Evolutionary conservation across 1,140 invertebrate genomes (phyloP), one percentile per base, ranked within the genome.

Genomic region (Drosophila arawakana): DNA sequence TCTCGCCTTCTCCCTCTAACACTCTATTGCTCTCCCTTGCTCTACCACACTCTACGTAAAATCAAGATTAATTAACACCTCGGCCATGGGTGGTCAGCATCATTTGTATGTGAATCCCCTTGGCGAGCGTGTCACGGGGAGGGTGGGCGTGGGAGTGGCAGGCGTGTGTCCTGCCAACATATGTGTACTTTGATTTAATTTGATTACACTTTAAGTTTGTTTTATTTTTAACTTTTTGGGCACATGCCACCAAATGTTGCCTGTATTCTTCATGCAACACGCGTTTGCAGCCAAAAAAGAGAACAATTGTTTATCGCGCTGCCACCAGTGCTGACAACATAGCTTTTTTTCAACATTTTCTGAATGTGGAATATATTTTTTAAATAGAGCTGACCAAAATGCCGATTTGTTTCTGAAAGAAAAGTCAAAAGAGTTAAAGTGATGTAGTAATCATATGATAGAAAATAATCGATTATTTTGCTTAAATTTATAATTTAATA

Each of bases 41-140:
- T 46, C 46, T 34, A 49, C 30, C 35, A 34, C 50, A 65, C 68
- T 59, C 39, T 41, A 55, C 63, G 65, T 50, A 84, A 89, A 89
- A 89, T 89, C 84, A 89, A 89, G 84, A 89, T 89, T 89, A 89
- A 89, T 89, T 89, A 89, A 86, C 72, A 76, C 69, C 73, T 71
- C 80, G 84, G 80, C 65, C 82, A 71, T 82, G 84, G 84, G 84
- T 67, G 84, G 80, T 89, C 84, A 81, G 78, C 80, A 89, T 83
- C 77, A 89, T 88, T 83, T 88, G 84, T 84, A 72, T 66, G 63
- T 76, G 67, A 68, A 46, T n/a, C 55, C 55, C 21, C 15, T 11
- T 8, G 5, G 35, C 13, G 25, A 1, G 8, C n/a, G 10, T 25
- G 43, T 43, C 25, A 30, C 25, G 21, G 8, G 25, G 30, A 15